These are phyloP conservation scores for Acleris emargana DNA, from an alignment of 2,888 invertebrate genomes.

Conservation along the genomic window DNA sequence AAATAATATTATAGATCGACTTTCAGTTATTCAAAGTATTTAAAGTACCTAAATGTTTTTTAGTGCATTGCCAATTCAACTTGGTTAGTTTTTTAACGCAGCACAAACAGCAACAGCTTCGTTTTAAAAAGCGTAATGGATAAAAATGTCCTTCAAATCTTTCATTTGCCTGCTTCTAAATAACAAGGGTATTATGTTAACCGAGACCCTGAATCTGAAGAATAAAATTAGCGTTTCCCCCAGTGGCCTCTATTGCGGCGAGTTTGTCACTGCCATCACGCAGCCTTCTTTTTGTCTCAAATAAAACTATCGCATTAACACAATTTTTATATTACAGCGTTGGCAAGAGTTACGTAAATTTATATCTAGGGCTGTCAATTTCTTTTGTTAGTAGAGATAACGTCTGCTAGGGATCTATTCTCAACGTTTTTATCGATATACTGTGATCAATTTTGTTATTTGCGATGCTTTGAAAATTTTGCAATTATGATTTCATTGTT, in stretches of 20 bases:
- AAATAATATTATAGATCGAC: not conserved
- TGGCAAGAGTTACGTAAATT: too few species aligned
- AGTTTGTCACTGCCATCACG: conserved; percentile 24
- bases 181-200: conserved; percentile 34
- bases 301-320: conserved; percentile 29
- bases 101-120: not conserved
- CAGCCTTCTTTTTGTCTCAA: conserved; percentile 13
- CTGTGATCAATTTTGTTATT: too few species aligned
- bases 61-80: not conserved
- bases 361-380: too few species aligned
- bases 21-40: too few species aligned
- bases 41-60: too few species aligned
- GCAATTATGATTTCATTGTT: too few species aligned
- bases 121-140: not conserved
- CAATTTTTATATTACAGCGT: conserved; percentile 6
- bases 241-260: conserved; percentile 28
- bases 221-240: conserved; percentile 32
- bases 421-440: too few species aligned
- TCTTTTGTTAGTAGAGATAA: too few species aligned
- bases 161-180: conserved; percentile 13
- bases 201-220: conserved; percentile 25
- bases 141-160: conserved; percentile 4
- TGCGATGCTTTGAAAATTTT: too few species aligned
- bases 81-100: not conserved
- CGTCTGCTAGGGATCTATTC: not conserved